phyloP scores from a whole-genome alignment of 2,888 invertebrate species.

The Nomada lathburiana region DNA sequence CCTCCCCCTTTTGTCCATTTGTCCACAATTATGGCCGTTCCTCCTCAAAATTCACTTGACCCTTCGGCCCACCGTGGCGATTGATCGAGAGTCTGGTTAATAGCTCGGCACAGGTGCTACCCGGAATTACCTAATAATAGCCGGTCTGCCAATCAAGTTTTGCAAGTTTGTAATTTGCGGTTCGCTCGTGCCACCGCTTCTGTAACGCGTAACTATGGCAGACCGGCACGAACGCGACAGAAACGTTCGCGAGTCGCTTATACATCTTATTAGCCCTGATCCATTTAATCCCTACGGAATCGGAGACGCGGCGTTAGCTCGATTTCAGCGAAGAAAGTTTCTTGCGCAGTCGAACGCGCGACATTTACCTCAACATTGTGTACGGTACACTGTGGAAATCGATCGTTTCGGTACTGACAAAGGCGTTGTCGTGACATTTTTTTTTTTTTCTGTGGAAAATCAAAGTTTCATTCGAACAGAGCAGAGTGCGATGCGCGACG shows the following conservation, averaged over 20 bases:
- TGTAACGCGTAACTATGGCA: constrained; percentile 28
- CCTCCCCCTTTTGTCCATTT: background rate
- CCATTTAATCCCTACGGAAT: constrained; percentile 2
- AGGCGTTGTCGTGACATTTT: too few species aligned
- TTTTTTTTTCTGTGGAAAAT: too few species aligned
- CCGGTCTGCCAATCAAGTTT: constrained; percentile 38
- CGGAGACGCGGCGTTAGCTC: background rate
- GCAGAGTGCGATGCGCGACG: too few species aligned
- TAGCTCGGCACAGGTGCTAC: constrained; percentile 51
- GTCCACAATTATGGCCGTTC: constrained; percentile 19
- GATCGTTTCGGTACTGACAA: too few species aligned
- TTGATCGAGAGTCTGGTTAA: constrained; percentile 43
- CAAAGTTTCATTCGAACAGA: too few species aligned
- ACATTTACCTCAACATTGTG: too few species aligned
- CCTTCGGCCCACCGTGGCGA: constrained; percentile 42
- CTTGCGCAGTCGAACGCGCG: too few species aligned
- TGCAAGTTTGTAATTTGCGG: constrained; percentile 59
- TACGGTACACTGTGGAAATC: too few species aligned
- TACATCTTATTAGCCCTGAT: constrained; percentile 29
- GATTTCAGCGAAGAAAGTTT: background rate
- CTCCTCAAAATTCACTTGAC: constrained; percentile 36
- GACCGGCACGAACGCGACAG: background rate
- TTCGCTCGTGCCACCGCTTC: constrained; percentile 25
- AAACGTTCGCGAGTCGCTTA: background rate
- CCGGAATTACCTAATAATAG: constrained; percentile 53